phyloP scores from a whole-genome alignment of 2,888 invertebrate genomes.

The Pogonocherus hispidulus region DNA sequence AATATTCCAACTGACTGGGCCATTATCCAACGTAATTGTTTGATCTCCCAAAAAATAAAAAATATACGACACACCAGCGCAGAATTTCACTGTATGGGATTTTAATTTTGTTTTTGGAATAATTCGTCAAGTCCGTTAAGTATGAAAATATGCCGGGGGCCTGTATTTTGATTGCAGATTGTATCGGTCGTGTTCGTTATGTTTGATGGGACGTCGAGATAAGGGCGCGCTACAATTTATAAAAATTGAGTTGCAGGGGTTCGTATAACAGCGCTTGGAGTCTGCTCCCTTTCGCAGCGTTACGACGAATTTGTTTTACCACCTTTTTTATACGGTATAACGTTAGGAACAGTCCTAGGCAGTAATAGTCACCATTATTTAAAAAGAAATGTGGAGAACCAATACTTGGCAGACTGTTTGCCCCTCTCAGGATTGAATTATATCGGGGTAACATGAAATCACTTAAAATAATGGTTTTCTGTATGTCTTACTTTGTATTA shows the following conservation, averaged over 20 bases:
- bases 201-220: neutral
- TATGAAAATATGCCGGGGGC: neutral
- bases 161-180: neutral
- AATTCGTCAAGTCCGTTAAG: neutral
- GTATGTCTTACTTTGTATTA: too few relatives aligned
- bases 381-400: too few relatives aligned
- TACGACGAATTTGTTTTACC: too few relatives aligned
- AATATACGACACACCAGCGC: neutral
- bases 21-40: neutral
- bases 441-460: too few relatives aligned
- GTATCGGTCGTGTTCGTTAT: neutral
- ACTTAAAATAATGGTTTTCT: too few relatives aligned
- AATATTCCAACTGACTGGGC: neutral
- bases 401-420: too few relatives aligned
- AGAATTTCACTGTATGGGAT: neutral
- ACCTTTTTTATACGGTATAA: too few relatives aligned
- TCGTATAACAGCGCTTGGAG: neutral
- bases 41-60: neutral
- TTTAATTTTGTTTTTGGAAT: neutral
- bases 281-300: neutral
- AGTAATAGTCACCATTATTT: too few relatives aligned
- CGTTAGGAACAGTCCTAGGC: too few relatives aligned
- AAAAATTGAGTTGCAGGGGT: neutral
- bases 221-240: neutral
- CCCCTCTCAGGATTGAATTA: too few relatives aligned